Conservation (phyloP, 1,140 invertebrate species). For the Octopus bimaculoides region DNA sequence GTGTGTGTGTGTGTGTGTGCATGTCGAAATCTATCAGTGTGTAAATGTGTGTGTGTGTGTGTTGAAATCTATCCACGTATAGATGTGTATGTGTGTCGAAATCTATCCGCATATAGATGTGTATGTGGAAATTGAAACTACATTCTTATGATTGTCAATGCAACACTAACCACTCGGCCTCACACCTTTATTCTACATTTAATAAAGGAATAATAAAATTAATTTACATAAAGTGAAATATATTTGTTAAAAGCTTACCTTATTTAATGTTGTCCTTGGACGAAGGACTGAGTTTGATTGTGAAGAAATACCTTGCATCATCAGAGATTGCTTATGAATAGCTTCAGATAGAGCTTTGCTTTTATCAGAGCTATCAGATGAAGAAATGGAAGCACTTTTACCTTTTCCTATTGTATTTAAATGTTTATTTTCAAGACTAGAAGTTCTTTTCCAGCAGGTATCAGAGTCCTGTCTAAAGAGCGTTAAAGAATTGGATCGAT, state of each 20-base stretch:
- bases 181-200: no score
- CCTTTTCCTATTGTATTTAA: background rate
- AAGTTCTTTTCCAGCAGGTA: background rate
- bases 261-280: background rate
- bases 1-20: no score
- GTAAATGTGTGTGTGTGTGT: no score
- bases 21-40: no score
- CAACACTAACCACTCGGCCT: no score
- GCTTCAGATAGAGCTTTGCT: background rate
- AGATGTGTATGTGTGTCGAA: no score
- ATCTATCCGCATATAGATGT: no score
- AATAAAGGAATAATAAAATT: no score
- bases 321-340: background rate
- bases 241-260: background rate
- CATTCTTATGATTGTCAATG: no score
- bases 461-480: background rate
- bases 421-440: slow-evolving; percentile 14
- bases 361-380: background rate
- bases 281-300: background rate
- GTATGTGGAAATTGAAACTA: no score
- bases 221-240: background rate
- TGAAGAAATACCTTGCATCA: slow-evolving; percentile 6
- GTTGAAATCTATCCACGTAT: no score
- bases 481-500: slow-evolving; percentile 5
- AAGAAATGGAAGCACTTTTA: background rate